Evolutionary conservation across 2,888 invertebrate genomes (phyloP), one percentile per base, ranked within the genome.

Genomic region (Ophion obscuratus): DNA sequence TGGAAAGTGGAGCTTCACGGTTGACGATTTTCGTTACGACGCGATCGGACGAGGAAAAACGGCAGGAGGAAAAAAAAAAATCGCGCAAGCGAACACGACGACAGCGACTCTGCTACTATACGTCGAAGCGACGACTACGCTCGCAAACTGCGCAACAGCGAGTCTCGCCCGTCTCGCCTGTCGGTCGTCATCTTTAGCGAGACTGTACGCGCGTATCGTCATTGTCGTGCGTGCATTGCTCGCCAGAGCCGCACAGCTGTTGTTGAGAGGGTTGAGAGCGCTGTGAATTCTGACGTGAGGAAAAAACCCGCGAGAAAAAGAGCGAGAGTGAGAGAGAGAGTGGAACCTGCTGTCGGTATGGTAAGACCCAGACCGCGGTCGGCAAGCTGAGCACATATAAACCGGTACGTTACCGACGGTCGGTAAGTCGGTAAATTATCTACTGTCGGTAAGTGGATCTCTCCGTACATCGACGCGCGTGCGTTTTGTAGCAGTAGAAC

Each of bases 1-100:
- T 76, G 78, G 87, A 77, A 79, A 83, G 4, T 87, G 70, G 62
- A 83, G 73, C 87, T 89, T 89, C 88, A 89, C 85, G 82, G 62
- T 88, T 84, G 44, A 71, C 36, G 44, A 44, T 71, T 70, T 74
- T 27, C 62, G 3, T 77, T 14, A 70, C 71, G 20, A 40, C 17
- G 61, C 53, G 53, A 53, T 36, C n/a, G 36, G n/a, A 36, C 17
- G 66, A 31, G 14, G 47, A 78, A 68, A 57, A 68, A 57, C 17
- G 53, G 2, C 53, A 67, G n/a, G 70, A 11, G 66, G 44, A 67
- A 71, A 70, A 70, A 77, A 73, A 53, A 53, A 53, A 53, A 17
- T 53, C 53, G 53, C 53, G 17, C 11, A 17, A 17, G 53, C 53
- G 53, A 53, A 53, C 53, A 14, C 36, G 31, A 57, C 70, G 27